Evolutionary conservation across 2,113 vertebrate species (phyloP).

Genomic region (Noctilio leporinus): DNA sequence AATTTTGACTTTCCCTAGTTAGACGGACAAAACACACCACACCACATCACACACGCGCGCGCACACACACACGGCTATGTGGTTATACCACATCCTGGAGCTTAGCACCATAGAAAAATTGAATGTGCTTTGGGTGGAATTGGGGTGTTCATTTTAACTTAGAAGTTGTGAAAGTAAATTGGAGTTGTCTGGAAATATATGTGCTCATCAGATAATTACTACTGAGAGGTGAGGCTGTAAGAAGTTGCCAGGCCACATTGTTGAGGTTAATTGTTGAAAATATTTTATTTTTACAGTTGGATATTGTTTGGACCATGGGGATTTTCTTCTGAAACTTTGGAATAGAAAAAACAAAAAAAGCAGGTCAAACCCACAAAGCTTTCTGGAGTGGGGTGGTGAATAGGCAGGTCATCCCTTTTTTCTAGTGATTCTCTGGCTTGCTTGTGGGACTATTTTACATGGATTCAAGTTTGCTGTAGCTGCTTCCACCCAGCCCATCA

Average conservation of each 20-base stretch:
- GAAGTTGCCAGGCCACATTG: background rate
- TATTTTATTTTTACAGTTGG: background rate
- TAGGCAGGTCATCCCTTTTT: background rate
- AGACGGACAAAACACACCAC: background rate
- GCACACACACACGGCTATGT: background rate
- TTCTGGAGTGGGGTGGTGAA: background rate
- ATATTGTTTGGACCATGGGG: background rate
- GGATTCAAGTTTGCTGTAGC: background rate
- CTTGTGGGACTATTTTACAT: background rate
- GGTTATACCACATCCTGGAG: background rate
- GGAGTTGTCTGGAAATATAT: background rate
- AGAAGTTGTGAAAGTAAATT: slow-evolving; percentile 19
- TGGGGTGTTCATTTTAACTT: background rate
- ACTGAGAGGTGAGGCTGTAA: background rate
- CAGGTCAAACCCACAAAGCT: background rate
- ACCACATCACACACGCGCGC: background rate
- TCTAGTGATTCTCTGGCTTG: background rate
- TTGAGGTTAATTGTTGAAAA: background rate
- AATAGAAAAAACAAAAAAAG: background rate
- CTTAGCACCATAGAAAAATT: background rate
- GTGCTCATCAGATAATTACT: background rate
- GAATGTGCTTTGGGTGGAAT: background rate
- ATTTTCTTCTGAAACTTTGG: background rate
- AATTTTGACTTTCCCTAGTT: background rate
- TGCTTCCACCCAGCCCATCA: background rate